Evolutionary conservation across 2,888 invertebrate genomes (phyloP), one percentile per base, ranked within the genome.

Genomic region (Catocala fraxini): DNA sequence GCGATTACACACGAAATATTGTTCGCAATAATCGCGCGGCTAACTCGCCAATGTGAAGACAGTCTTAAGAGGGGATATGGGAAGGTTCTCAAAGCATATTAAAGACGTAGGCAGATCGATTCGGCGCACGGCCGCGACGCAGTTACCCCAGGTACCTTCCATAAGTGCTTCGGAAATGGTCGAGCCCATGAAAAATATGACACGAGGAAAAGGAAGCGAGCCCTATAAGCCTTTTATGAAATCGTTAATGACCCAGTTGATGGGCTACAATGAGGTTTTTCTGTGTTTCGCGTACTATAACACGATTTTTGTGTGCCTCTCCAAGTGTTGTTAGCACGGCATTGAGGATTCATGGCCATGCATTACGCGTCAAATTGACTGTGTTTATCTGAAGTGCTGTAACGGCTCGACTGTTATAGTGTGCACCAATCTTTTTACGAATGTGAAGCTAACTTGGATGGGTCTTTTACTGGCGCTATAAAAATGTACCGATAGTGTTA

Each of bases 221-320:
- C 83, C 82, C 87, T 84, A 85, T 91, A 89, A 89, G 89, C 91
- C 89, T 87, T 91, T 90, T 91, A 91, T 91, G 89, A 89, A 91
- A 91, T 89, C 88, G 89, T 89, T 92, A 92, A 92, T 91, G 92
- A 91, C 84, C 82, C 79, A 71, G 84, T 82, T 87, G 89, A 90
- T 89, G 86, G 87, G 69, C 73, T 71, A 73, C 82, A 83, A 81
- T 81, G 84, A 82, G 82, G 81, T 85, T 87, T 88, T 85, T 73
- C 73, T 66, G 59, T 73, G 83, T 86, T 86, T 77, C 83, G 71
- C 76, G 77, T 83, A 84, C 82, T 80, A 83, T 82, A 71, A 81
- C 69, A 77, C 79, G 78, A 73, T 82, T 79, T 80, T 84, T 83
- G 79, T 79, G 80, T 81, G 81, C 81, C 77, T 82, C 80, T 81